Evolutionary conservation across 2,797 vertebrate species (phyloP), one percentile per base, ranked within the genome.

Genomic region (Hylomyscus alleni): DNA sequence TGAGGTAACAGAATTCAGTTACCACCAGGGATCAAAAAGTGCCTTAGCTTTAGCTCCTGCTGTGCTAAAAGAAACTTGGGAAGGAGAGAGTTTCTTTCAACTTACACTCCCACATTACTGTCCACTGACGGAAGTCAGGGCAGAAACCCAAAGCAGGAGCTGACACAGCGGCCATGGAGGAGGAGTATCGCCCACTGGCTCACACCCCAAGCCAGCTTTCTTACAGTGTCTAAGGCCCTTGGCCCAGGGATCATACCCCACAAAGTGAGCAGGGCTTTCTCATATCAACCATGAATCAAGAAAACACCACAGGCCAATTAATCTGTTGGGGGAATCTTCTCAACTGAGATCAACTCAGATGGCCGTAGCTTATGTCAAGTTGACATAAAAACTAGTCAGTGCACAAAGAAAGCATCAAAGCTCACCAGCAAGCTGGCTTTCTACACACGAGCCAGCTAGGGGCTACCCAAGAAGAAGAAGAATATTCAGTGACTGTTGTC

Each of bases 1-100:
- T n/a, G 4, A 90, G 8, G 0, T 1, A 26, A 60, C 58, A 60
- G 58, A 60, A 1, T 7, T 40, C 90, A 29, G 0, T 34, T 2
- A 9, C 0, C 24, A 19, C 0, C 31, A 14, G 5, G 0, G 34
- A 40, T 31, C 0, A 2, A 47, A 69, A 34, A 20, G 31, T 69
- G 83, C 67, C 83, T 62, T 40, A 76, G 73, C n/a, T n/a, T 76
- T 77, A 11, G 56, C 37, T 52, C 34, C 13, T 10, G 62, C 62
- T 17, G 6, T 52, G 62, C n/a, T 1, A 26, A 69, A 52, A 69
- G 47, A 62, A 86, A 52, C 34, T 15, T 37, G 62, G 47, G 44
- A 34, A 69, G 31, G 20, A 52, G 37, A 69, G 44, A 47, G 62
- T 83, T 44, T 44, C 40, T 62, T 83, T 62, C 81, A 12, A 26